Evolutionary conservation across 2,888 invertebrate species (phyloP).

Genomic region (Xestobium rufovillosum): DNA sequence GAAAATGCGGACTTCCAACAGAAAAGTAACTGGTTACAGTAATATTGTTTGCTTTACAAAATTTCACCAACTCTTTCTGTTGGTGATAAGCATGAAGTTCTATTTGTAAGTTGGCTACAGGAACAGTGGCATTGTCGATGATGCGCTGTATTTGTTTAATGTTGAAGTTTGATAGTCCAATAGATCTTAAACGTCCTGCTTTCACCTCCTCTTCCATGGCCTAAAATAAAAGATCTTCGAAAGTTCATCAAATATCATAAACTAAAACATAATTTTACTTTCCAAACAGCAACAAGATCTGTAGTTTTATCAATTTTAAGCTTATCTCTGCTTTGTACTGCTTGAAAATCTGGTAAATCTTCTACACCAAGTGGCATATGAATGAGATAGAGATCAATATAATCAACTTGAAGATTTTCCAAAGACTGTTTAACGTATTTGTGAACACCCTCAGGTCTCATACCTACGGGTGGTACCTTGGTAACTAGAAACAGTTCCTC

Average conservation of each 20-base stretch:
- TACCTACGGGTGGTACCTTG: slow-evolving; percentile 63
- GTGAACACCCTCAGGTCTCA: slow-evolving; percentile 54
- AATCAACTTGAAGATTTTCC: slow-evolving; percentile 62
- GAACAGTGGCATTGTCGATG: slow-evolving; percentile 50
- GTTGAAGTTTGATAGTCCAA: slow-evolving; percentile 83
- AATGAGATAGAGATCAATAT: slow-evolving; percentile 75
- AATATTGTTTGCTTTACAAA: slow-evolving; percentile 57
- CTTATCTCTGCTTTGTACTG: slow-evolving; percentile 57
- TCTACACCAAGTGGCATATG: slow-evolving; percentile 68
- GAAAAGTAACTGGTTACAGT: slow-evolving; percentile 72
- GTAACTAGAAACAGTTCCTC: slow-evolving; percentile 80
- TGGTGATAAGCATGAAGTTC: slow-evolving; percentile 76
- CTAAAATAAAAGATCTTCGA: slow-evolving; percentile 43
- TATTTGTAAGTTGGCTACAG: slow-evolving; percentile 59
- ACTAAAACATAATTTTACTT: too few species aligned
- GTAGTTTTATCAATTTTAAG: slow-evolving; percentile 56
- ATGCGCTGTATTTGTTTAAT: slow-evolving; percentile 62
- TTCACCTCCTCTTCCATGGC: slow-evolving; percentile 62
- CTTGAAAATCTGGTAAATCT: slow-evolving; percentile 57
- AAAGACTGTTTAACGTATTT: slow-evolving; percentile 61
- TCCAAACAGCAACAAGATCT: slow-evolving; percentile 69
- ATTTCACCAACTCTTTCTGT: slow-evolving; percentile 55
- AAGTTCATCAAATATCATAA: slow-evolving; percentile 2
- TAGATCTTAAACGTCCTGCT: slow-evolving; percentile 62
- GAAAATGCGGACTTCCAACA: slow-evolving; percentile 64